phyloP scores from a whole-genome alignment of 2,888 invertebrate genomes.

The Atethmia centrago region DNA sequence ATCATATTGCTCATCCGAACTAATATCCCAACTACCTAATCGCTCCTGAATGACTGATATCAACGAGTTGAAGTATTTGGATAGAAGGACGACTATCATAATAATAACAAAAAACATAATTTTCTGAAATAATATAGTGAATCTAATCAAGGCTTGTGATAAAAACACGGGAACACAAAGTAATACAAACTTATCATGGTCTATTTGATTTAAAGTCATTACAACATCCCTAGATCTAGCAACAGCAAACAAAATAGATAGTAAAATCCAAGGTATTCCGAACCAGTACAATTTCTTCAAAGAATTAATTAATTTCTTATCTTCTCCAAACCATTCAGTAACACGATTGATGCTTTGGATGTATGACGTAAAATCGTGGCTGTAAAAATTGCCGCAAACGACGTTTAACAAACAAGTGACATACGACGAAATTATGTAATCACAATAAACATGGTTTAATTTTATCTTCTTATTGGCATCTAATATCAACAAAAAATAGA shows the following conservation, averaged over 20 bases:
- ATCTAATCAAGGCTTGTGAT: background rate
- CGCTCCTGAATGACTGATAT: background rate
- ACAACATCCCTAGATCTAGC: background rate
- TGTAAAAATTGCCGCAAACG: background rate
- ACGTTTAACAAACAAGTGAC: no score
- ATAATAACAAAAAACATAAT: background rate
- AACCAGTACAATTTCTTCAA: background rate
- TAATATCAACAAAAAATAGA: no score
- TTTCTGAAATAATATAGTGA: background rate
- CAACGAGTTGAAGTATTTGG: background rate
- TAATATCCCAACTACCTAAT: background rate
- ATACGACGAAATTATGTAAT: no score
- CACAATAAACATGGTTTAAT: no score
- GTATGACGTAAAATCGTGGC: background rate
- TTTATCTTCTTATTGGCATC: no score
- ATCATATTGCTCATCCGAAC: background rate
- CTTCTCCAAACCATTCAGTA: background rate
- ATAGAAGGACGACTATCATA: background rate
- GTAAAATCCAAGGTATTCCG: background rate
- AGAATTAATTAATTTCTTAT: slow-evolving; percentile 1
- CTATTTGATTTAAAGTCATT: background rate
- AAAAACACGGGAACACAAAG: background rate
- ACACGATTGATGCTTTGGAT: background rate
- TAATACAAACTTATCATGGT: background rate
- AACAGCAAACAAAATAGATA: background rate